Conservation (phyloP, 2,888 invertebrate species). For the Acleris laterana region DNA sequence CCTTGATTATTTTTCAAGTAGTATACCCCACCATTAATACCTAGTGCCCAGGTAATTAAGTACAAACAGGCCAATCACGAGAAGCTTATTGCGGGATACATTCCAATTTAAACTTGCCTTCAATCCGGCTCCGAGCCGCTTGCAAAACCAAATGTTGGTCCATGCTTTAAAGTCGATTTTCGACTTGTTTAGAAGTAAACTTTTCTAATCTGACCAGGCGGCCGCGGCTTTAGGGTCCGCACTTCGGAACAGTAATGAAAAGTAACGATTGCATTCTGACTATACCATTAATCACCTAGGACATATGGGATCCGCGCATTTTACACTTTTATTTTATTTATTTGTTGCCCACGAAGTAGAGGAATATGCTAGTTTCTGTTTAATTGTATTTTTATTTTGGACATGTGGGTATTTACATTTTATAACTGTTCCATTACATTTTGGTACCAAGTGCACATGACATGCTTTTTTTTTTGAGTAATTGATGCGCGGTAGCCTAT, state of each 20-base stretch:
- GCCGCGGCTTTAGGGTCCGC: conserved; percentile 72
- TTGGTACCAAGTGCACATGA: too few relatives aligned
- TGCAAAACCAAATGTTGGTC: conserved; percentile 82
- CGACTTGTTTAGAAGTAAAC: conserved; percentile 75
- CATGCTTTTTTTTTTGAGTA: too few relatives aligned
- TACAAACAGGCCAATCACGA: conserved; percentile 82
- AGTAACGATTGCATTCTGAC: conserved; percentile 82
- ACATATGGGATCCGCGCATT: conserved; percentile 51
- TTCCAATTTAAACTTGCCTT: conserved; percentile 84
- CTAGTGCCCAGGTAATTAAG: conserved; percentile 64
- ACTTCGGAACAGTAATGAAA: conserved; percentile 83
- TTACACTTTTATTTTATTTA: conserved; percentile 48
- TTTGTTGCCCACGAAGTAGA: conserved; percentile 37
- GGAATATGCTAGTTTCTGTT: conserved; percentile 25
- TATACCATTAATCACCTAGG: conserved; percentile 78
- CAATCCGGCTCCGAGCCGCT: conserved; percentile 70
- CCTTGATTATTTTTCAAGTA: conserved; percentile 50
- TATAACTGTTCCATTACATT: too few relatives aligned
- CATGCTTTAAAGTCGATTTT: conserved; percentile 82
- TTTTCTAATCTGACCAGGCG: conserved; percentile 83
- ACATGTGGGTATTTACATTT: conserved; percentile 2
- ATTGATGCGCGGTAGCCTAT: too few relatives aligned
- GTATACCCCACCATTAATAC: conserved; percentile 79
- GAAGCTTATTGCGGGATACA: conserved; percentile 83
- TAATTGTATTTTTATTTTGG: conserved; percentile 34